Evolutionary conservation across 2,888 invertebrate species (phyloP), one percentile per base, ranked within the genome.

Genomic region (Alloscopus bannaensis): DNA sequence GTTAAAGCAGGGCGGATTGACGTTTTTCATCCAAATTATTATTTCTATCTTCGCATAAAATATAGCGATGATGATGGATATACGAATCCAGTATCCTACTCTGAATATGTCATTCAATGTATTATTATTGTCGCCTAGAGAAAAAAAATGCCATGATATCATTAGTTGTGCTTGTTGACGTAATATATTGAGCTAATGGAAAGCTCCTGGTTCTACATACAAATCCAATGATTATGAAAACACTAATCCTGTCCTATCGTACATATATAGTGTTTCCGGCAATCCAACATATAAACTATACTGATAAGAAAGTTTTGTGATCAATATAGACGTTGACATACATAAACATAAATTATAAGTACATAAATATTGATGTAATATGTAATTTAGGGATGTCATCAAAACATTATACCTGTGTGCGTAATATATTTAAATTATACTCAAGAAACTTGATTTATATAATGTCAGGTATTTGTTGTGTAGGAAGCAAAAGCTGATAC

Each of bases 281-380:
- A 77, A 77, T 77, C 77, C 77, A 64, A 64, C 70, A 62, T 50
- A 70, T 36, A 70, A 29, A 60, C n/a, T 65, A 75, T 77, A 77
- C 64, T 64, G 62, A 66, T 70, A 77, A 77, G 70, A 70, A 77
- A 77, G 77, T 70, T 77, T 77, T 77, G 77, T 77, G 77, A 77
- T 77, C 77, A 77, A 64, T 77, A 77, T 55, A 55, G 42, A 77
- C 62, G 70, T 77, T 76, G 68, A 76, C 69, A 76, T 76, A 68
- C 76, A 47, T 76, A 64, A 24, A 42, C 47, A 65, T 59, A 73
- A 31, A 55, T 40, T 71, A 71, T 62, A 73, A 40, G 26, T 65
- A 42, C 57, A 73, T 65, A 65, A 69, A 55, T 68, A 60, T 75
- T 68, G 68, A 76, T 55, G 64, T 77, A 77, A 69, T 45, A 76